These are phyloP conservation scores for Zapornia atra DNA, from an alignment of 2,113 vertebrate species.

Conservation along the genomic window DNA sequence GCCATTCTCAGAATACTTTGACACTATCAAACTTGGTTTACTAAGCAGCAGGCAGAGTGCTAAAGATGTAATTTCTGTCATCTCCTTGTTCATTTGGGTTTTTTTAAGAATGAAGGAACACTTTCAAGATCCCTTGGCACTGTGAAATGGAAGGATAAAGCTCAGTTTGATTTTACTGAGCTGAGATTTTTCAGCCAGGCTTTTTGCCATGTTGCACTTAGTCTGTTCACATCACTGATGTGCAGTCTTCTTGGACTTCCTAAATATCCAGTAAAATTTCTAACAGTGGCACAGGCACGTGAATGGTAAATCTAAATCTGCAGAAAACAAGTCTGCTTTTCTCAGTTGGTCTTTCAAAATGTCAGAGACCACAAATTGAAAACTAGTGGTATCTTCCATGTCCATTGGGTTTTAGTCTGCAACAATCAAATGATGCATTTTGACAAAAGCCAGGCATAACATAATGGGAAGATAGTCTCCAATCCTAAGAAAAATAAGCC, in stretches of 20 bases:
- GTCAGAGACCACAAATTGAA: background rate
- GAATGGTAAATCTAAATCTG: background rate
- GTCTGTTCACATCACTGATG: background rate
- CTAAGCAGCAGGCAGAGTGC: background rate
- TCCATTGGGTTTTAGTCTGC: background rate
- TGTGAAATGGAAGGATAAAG: background rate
- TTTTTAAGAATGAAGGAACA: background rate
- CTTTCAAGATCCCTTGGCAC: background rate
- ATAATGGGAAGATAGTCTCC: background rate
- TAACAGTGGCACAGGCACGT: accelerated
- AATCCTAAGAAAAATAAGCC: background rate
- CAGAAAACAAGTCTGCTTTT: background rate
- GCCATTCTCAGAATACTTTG: background rate
- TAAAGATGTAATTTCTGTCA: background rate
- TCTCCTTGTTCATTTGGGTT: background rate
- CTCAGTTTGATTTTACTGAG: background rate
- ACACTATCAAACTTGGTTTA: background rate
- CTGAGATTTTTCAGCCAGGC: background rate
- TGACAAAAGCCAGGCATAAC: background rate
- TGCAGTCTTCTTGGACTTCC: background rate
- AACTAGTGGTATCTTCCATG: background rate
- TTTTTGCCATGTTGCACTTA: background rate
- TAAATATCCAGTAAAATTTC: background rate
- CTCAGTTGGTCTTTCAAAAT: background rate
- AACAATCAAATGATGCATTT: background rate